Evolutionary conservation across 1,140 invertebrate genomes (phyloP), one percentile per base, ranked within the genome.

Genomic region (Trichomalopsis sarcophagae): DNA sequence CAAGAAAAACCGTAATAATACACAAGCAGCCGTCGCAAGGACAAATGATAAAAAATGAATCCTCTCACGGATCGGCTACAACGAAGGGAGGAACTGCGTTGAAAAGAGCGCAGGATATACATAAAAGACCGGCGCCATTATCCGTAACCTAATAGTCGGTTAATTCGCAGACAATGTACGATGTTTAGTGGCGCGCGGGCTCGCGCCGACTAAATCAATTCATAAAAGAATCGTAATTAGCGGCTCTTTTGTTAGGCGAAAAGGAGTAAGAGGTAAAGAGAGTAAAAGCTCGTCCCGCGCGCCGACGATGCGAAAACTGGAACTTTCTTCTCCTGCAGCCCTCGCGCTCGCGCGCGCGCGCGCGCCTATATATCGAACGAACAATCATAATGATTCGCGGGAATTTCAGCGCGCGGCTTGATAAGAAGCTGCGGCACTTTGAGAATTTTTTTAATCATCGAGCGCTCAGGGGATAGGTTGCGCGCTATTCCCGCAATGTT

Each of bases 191-290:
- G 87, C 78, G 88, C 87, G 87, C 88, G 44, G 68, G 87, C 87
- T 27, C 17, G 14, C 14, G 88, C 87, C 89, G 86, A 87, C 89
- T 91, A 89, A 91, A 91, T 91, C 90, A 89, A 89, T 90, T 91
- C 91, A 91, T 91, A 91, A 91, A 91, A 91, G 90, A 91, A 91
- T 91, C 89, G 87, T 90, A 91, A 91, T 91, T 91, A 91, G 90
- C 90, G 86, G 14, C 88, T 88, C 90, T 90, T 91, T 91, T 91
- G 90, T 91, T 88, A 84, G 62, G 75, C 84, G 87, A 78, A 74
- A 44, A 78, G 62, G 76, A 85, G 83, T 84, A 89, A 88, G 87
- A 87, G 84, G 87, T 86, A 86, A 88, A 88, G 85, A 88, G 82
- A 85, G 86, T 69, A 13, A 9, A 13, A 68, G 66, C 11, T 9